Base-by-base conservation (phyloP, 2,888 invertebrate species). In the Nomada ruficornis region DNA sequence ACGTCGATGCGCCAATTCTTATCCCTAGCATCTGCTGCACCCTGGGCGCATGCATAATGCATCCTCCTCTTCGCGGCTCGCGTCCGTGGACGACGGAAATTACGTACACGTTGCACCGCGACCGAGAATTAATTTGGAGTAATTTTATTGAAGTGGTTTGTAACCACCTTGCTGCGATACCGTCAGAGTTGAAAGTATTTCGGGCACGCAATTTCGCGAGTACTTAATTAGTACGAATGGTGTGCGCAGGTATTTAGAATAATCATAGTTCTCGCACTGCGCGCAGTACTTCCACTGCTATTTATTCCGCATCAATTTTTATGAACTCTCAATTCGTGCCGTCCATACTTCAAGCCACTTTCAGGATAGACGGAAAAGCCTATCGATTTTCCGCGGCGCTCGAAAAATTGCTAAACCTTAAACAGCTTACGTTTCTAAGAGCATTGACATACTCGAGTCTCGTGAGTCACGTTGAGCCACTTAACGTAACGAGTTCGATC, bases 1-100 rank as follows among this genome's bases (percentile, higher is more conserved):
- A 88, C 83, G 77, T 77, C 86, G 83, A 87, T 87, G 86, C 88
- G 78, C 86, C 90, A 89, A 91, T 90, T 90, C 88, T 86, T 88
- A 85, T 85, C 70, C 76, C 83, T 65, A 60, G 83, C 88, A 88
- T 85, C 79, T 79, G 85, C 80, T 85, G 86, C 86, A 85, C 84
- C 88, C 82, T 79, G 84, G 78, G 77, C 84, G 78, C 84, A 84
- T 86, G 82, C 80, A 85, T 85, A 84, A 85, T 82, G 85, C 77
- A 82, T 86, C 75, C 72, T 76, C 67, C 64, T 55, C 59, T 68
- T 69, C 67, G 55, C 68, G 36, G 44, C 65, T 72, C 72, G 73
- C 44, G 55, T 5, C 67, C 29, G 13, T 23, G 15, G n/a, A 29
- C 20, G 15, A 23, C 26, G 62, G 62, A 62, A 70, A 76, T 76